phyloP scores from a whole-genome alignment of 2,888 invertebrate genomes.

The Phytoseiulus persimilis region DNA sequence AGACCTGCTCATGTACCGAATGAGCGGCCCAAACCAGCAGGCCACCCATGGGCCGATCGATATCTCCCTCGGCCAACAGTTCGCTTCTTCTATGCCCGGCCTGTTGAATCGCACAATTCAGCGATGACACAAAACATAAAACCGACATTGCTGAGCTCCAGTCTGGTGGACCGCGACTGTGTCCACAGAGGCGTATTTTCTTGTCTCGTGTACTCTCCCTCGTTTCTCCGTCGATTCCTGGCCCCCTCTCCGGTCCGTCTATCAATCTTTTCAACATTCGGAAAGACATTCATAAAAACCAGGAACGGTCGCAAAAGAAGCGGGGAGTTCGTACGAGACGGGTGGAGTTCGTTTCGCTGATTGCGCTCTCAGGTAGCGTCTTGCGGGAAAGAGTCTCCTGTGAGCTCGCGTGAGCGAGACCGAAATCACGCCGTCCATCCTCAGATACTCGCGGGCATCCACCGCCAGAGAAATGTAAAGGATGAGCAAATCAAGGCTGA shows the following conservation, averaged over 20 bases:
- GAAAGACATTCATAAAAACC: background rate
- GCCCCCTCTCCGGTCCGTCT: background rate
- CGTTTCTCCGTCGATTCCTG: background rate
- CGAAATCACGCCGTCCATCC: no score
- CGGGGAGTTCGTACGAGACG: background rate
- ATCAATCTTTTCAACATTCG: background rate
- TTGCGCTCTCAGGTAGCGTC: background rate
- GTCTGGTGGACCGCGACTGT: background rate
- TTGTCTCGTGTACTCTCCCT: background rate
- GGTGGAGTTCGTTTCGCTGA: background rate
- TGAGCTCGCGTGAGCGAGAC: background rate
- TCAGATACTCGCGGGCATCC: background rate
- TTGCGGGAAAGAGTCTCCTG: background rate
- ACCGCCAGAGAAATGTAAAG: background rate
- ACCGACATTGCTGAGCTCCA: background rate
- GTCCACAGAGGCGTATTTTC: background rate
- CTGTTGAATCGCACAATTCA: background rate
- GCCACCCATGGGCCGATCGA: background rate
- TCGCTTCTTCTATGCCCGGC: background rate
- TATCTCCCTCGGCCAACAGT: background rate
- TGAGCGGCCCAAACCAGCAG: background rate
- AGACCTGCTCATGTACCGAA: background rate
- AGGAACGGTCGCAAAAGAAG: background rate
- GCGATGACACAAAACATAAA: background rate
- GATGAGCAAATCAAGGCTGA: background rate